Evolutionary conservation across 2,113 vertebrate species (phyloP), one percentile per base, ranked within the genome.

Genomic region (Eidolon helvum): DNA sequence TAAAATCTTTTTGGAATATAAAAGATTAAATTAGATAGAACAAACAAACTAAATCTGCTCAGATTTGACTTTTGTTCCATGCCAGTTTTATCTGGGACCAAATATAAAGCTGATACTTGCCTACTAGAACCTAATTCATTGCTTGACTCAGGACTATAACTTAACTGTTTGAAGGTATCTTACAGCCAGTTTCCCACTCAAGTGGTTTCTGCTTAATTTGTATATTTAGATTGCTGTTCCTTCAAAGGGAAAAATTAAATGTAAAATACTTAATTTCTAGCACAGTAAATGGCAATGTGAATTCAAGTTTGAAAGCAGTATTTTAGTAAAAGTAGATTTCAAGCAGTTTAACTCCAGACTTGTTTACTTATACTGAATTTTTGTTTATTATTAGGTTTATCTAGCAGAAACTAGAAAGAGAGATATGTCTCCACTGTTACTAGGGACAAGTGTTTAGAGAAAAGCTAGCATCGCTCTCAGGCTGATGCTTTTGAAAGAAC

Each of bases 291-390:
- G 53, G 33, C 61, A 78, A 33, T 94, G 77, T 15, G 33, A 87
- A 4, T 33, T 30, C 40, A 86, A 82, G 21, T 83, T 83, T 59
- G 61, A 90, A 85, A 90, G 63, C 48, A 61, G 0, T 74, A 40
- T 43, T 96, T 95, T 89, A 75, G 33, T 74, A 77, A 87, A 97
- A 48, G 65, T 84, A 57, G 69, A 38, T 84, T 85, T 92, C 75
- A 87, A 5, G 10, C 38, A 65, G 4, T 93, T 89, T 48, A 80
- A 55, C 57, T 48, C 28, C 35, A 50, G 59, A 66, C 30, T 26
- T 82, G 1, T 82, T 82, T 90, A 50, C 38, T 92, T 40, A 92
- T 15, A 45, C 12, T 65, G 15, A 9, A 53, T 90, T 48, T 80
- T 87, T 87, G 38, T 83, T 85, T 88, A 33, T 93, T 94, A 65